These are phyloP conservation scores for Chionodraco myersi DNA, from an alignment of 2,113 vertebrate genomes.

Conservation along the genomic window DNA sequence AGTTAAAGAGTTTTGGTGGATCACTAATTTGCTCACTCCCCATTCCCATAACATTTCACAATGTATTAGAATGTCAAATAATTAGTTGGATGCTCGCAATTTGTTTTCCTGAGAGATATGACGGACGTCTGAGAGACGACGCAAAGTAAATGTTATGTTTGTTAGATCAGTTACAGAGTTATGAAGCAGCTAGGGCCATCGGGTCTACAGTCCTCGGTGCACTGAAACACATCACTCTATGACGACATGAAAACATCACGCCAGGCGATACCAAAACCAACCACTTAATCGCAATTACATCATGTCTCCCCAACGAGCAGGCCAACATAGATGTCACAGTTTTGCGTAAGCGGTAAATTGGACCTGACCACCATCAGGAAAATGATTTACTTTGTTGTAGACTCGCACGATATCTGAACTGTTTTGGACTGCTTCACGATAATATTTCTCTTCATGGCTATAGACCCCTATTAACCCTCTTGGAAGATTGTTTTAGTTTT, in stretches of 20 bases:
- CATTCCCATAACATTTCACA: conserved; percentile 58
- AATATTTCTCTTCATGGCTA: conserved; percentile 68
- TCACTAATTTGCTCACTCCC: conserved; percentile 54
- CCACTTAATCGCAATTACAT: conserved; percentile 54
- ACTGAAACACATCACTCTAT: conserved; percentile 51
- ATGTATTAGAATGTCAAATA: conserved; percentile 60
- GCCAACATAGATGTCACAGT: conserved; percentile 41
- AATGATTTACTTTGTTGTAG: conserved; percentile 38
- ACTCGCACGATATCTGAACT: conserved; percentile 46
- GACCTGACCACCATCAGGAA: conserved; percentile 30
- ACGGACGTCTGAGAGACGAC: conserved; percentile 47
- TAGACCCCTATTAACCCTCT: conserved; percentile 62
- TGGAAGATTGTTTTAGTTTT: conserved; percentile 62
- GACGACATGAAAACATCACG: conserved; percentile 55
- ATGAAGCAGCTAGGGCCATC: conserved; percentile 39
- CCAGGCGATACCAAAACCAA: conserved; percentile 54
- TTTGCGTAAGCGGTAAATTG: conserved; percentile 42
- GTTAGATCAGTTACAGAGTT: conserved; percentile 51
- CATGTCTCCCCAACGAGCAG: conserved; percentile 6
- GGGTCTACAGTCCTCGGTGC: conserved; percentile 42
- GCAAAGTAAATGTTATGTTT: conserved; percentile 47
- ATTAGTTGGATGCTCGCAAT: conserved; percentile 56
- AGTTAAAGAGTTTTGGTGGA: conserved; percentile 42
- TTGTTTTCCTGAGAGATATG: conserved; percentile 56
- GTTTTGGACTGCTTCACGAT: conserved; percentile 44